phyloP scores from a whole-genome alignment of 2,888 invertebrate species.

The Craniophora ligustri region DNA sequence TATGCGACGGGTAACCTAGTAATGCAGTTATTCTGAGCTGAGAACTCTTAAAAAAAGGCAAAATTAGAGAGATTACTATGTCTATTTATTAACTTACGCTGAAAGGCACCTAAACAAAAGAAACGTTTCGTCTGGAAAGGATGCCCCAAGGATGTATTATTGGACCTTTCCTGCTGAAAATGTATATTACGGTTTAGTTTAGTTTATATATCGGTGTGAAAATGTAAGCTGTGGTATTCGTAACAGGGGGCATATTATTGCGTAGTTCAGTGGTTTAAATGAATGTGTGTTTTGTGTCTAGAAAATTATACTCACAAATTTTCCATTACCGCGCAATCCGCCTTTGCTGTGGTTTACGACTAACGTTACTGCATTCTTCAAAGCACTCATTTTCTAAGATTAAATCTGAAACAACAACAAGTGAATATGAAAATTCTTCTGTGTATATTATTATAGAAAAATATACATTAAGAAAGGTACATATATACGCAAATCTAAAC shows the following conservation, averaged over 20 bases:
- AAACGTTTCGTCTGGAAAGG: background rate
- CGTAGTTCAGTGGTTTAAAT: no score
- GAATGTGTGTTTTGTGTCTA: background rate
- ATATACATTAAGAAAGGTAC: no score
- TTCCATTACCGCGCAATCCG: slow-evolving; percentile 68
- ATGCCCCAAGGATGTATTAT: slow-evolving; percentile 12
- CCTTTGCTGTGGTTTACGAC: slow-evolving; percentile 71
- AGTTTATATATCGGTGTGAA: background rate
- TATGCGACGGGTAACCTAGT: no score
- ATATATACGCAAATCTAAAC: no score
- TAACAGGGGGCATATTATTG: background rate
- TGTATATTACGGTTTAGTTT: no score
- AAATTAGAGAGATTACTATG: no score
- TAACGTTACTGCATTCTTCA: slow-evolving; percentile 71
- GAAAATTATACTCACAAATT: slow-evolving; percentile 62
- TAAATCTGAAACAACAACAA: slow-evolving; percentile 52
- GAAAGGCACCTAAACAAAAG: no score
- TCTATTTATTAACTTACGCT: no score
- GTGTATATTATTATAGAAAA: background rate
- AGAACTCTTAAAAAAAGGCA: no score
- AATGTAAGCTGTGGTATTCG: background rate
- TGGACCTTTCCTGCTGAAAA: no score
- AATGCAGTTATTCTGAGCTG: no score
- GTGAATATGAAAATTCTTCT: no score
- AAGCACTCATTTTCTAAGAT: slow-evolving; percentile 71